Conservation (phyloP, 2,888 invertebrate genomes). For the Nebria brevicollis region DNA sequence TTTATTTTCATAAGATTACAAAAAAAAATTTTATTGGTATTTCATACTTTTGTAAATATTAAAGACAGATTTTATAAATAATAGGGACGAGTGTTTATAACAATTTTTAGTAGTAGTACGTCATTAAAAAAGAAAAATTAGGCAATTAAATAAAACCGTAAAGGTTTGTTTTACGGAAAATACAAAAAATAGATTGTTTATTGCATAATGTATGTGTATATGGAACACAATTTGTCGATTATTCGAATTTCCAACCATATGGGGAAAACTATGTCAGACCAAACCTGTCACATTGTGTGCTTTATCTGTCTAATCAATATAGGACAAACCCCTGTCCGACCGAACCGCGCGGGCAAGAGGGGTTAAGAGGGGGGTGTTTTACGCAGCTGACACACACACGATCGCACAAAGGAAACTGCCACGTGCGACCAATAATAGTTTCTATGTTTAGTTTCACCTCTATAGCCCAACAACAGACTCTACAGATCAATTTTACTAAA, state of each 20-base stretch:
- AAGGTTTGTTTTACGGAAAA: too few relatives aligned
- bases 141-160: too few relatives aligned
- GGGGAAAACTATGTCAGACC: conserved; percentile 30
- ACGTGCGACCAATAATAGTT: background rate
- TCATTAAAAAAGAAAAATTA: too few relatives aligned
- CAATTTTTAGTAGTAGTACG: too few relatives aligned
- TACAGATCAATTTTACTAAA: background rate
- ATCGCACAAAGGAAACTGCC: background rate
- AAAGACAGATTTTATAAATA: too few relatives aligned
- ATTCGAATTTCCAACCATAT: background rate
- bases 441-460: background rate
- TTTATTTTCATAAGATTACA: too few relatives aligned
- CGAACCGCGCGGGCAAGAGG: background rate
- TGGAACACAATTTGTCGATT: background rate
- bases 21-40: too few relatives aligned
- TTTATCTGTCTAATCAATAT: conserved; percentile 44
- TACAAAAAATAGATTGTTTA: background rate
- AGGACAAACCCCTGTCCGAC: conserved; percentile 27
- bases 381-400: background rate
- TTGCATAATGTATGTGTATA: background rate
- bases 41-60: too few relatives aligned
- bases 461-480: background rate
- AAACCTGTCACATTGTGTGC: conserved; percentile 37
- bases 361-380: background rate
- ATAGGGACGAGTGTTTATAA: too few relatives aligned